phyloP scores from a whole-genome alignment of 1,140 invertebrate genomes.

The Anoplophora glabripennis region DNA sequence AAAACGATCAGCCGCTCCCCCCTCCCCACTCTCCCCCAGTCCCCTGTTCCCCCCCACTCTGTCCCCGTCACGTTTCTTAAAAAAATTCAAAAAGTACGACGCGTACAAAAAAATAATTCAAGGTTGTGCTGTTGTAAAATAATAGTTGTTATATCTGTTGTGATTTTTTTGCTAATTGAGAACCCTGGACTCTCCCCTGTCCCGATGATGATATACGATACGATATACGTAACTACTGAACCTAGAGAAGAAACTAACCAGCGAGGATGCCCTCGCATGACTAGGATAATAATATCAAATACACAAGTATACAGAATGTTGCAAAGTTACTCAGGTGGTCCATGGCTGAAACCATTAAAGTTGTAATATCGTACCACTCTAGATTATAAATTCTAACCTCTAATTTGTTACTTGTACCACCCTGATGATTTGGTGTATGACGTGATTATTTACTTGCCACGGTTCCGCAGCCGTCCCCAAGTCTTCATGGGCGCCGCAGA shows the following conservation, averaged over 20 bases:
- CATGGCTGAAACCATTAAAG: slow-evolving; percentile 27
- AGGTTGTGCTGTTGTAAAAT: slow-evolving; percentile 48
- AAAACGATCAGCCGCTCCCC: slow-evolving; percentile 33
- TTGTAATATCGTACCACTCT: slow-evolving; percentile 18
- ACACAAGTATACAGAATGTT: slow-evolving; percentile 49
- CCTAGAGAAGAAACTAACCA: slow-evolving; percentile 37
- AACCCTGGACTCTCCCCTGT: slow-evolving; percentile 34
- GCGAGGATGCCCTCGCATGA: slow-evolving; percentile 15
- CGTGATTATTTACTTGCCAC: slow-evolving; percentile 23
- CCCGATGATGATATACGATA: slow-evolving; percentile 40
- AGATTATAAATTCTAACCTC: slow-evolving; percentile 13
- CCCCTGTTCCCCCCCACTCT: background rate
- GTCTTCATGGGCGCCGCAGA: slow-evolving; percentile 4
- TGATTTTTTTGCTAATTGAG: slow-evolving; percentile 46
- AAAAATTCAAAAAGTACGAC: slow-evolving; percentile 38
- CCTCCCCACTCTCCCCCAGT: background rate
- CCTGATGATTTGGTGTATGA: slow-evolving; percentile 19
- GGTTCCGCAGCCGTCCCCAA: slow-evolving; percentile 2
- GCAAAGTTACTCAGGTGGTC: slow-evolving; percentile 47
- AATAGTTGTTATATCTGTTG: slow-evolving; percentile 47
- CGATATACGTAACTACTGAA: slow-evolving; percentile 48
- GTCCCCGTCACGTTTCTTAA: slow-evolving; percentile 31
- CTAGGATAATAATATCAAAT: slow-evolving; percentile 41
- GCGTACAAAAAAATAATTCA: slow-evolving; percentile 43
- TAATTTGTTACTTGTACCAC: slow-evolving; percentile 14